Evolutionary conservation across 1,140 invertebrate species (phyloP), one percentile per base, ranked within the genome.

Genomic region (Tyrophagus putrescentiae): DNA sequence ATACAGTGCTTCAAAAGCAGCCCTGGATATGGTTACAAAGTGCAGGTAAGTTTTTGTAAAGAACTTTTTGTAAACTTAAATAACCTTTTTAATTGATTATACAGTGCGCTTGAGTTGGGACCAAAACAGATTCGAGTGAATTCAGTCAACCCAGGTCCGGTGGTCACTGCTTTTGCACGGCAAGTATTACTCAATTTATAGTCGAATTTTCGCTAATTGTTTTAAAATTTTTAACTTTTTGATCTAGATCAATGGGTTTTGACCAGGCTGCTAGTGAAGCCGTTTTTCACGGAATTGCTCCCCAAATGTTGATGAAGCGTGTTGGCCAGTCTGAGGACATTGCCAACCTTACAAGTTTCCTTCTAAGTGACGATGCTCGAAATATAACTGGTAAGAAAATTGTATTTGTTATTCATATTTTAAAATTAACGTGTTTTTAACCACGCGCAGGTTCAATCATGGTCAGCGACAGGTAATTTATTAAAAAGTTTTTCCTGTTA

Each of bases 371-470:
- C 25, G 41, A 42, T 42, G 41, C 41, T 3, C 41, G 41, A 4
- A 42, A 42, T 42, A 42, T 42, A 23, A 42, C 41, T 42, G 41
- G 41, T 42, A n/a, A n/a, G n/a, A n/a, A n/a, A n/a, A n/a, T n/a
- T n/a, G n/a, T n/a, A n/a, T n/a, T n/a, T n/a, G n/a, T n/a, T n/a
- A n/a, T n/a, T n/a, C n/a, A n/a, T n/a, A n/a, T n/a, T n/a, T n/a
- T n/a, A n/a, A n/a, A n/a, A n/a, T n/a, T n/a, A n/a, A n/a, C n/a
- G n/a, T n/a, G n/a, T n/a, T n/a, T n/a, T n/a, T n/a, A n/a, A n/a
- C n/a, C n/a, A n/a, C n/a, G n/a, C n/a, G n/a, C n/a, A n/a, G n/a
- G n/a, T n/a, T n/a, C n/a, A n/a, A n/a, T n/a, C n/a, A n/a, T n/a
- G n/a, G n/a, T n/a, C n/a, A n/a, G n/a, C n/a, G n/a, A n/a, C n/a